Percentiles rank a stretch among this genome's conserved stretches.
Evolutionary conservation across 2,113 vertebrate genomes (phyloP).

Genomic region (Peromyscus maniculatus): DNA sequence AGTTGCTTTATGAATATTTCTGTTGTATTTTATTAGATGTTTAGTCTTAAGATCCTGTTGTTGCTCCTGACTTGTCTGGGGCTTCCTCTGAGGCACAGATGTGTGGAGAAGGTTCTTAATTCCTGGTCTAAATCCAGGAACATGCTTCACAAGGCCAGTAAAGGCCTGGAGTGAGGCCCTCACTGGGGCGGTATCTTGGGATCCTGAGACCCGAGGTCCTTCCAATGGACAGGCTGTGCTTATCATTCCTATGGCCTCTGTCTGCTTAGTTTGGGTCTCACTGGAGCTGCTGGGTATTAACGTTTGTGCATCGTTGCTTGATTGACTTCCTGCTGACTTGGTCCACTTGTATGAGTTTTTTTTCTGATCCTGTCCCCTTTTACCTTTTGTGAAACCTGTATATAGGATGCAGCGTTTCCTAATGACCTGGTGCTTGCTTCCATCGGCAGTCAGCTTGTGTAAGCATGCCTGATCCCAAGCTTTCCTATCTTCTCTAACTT

Average conservation of each 20-base stretch:
- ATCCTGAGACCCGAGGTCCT: no score
- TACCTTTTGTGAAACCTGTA: neutral
- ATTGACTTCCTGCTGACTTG: no score
- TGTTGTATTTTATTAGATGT: neutral
- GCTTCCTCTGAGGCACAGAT: neutral
- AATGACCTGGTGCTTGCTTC: neutral
- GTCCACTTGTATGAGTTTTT: neutral
- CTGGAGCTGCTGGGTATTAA: neutral
- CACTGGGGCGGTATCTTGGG: rapidly evolving
- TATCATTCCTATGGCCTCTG: neutral
- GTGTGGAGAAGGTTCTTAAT: neutral
- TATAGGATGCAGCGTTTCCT: neutral
- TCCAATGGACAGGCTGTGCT: rapidly evolving
- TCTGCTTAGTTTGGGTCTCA: neutral
- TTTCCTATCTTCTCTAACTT: neutral
- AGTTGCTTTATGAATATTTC: neutral
- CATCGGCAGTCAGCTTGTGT: neutral
- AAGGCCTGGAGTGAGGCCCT: neutral
- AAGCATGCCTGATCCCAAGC: neutral
- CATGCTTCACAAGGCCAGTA: neutral
- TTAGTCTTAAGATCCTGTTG: rapidly evolving
- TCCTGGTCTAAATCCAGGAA: neutral
- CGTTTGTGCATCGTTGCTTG: neutral
- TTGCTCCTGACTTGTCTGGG: neutral
- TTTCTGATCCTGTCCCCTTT: neutral